Evolutionary conservation across 2,797 vertebrate species (phyloP).

Genomic region (Falco biarmicus): DNA sequence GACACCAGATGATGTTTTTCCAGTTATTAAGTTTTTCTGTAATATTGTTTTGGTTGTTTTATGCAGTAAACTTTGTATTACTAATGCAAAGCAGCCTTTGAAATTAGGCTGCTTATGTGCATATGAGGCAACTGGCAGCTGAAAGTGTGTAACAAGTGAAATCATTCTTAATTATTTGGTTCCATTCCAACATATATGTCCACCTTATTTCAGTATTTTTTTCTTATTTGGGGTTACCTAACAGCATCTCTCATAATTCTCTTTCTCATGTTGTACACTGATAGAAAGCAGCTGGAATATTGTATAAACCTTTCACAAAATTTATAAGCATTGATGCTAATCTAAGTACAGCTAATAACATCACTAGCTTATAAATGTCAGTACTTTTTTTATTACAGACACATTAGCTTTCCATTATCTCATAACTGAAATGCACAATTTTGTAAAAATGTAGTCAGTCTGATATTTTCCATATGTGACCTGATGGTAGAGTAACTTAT

Average conservation of each 20-base stretch:
- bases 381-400: not conserved
- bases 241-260: not conserved
- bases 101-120: not conserved
- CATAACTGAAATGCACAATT: not conserved
- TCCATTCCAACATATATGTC: not conserved
- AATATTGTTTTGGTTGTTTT: conserved; percentile 6
- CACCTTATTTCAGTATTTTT: not conserved
- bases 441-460: not conserved
- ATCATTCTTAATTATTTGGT: not conserved
- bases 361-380: not conserved
- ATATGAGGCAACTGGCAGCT: not conserved
- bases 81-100: not conserved
- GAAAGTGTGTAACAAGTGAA: not conserved
- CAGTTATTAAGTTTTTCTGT: not conserved
- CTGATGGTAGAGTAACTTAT: not conserved
- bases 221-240: not conserved
- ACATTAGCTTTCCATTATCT: conserved; percentile 6
- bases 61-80: not conserved
- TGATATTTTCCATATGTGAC: conserved; percentile 56
- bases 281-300: conserved; percentile 18
- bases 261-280: not conserved
- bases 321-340: not conserved
- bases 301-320: not conserved
- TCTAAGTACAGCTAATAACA: not conserved
- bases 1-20: conserved; percentile 17